phyloP scores from a whole-genome alignment of 2,113 vertebrate species.

The Oncorhynchus keta region DNA sequence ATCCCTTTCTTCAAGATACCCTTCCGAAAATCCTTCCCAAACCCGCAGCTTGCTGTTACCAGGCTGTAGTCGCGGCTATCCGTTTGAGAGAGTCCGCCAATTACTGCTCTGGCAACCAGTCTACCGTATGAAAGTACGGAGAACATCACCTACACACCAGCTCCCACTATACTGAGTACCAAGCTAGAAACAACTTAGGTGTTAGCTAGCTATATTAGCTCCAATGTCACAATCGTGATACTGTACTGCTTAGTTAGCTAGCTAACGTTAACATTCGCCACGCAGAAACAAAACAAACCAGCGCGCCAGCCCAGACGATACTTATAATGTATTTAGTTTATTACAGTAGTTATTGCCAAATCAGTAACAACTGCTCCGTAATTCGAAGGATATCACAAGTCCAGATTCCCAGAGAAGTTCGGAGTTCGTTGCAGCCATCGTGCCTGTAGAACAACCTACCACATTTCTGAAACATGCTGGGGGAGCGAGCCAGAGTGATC shows the following conservation, averaged over 20 bases:
- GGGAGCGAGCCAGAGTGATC: neutral
- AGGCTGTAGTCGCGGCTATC: slow-evolving; percentile 94
- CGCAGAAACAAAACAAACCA: slow-evolving; percentile 25
- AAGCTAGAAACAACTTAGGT: slow-evolving; percentile 26
- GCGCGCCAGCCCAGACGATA: neutral
- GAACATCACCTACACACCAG: slow-evolving; percentile 80
- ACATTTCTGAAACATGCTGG: slow-evolving; percentile 13
- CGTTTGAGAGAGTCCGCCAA: slow-evolving; percentile 96
- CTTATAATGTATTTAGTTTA: no score
- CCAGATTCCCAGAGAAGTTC: neutral
- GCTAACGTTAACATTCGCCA: slow-evolving; percentile 16
- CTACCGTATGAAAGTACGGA: slow-evolving; percentile 96
- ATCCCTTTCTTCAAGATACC: slow-evolving; percentile 98
- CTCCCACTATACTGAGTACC: slow-evolving; percentile 32
- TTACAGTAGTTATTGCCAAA: no score
- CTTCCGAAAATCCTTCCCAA: slow-evolving; percentile 99
- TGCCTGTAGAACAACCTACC: slow-evolving; percentile 19
- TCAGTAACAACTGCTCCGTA: neutral
- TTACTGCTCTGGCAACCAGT: slow-evolving; percentile 95
- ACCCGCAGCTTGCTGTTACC: slow-evolving; percentile 94
- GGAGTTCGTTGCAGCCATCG: slow-evolving; percentile 34
- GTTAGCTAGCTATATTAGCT: slow-evolving; percentile 41
- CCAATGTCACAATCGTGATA: slow-evolving; percentile 11
- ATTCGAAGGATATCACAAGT: neutral
- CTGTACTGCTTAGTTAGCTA: neutral